Percentiles rank a stretch among this genome's conserved stretches.
These are phyloP conservation scores for Rostratula benghalensis DNA, from an alignment of 2,113 vertebrate genomes.

Conservation along the genomic window DNA sequence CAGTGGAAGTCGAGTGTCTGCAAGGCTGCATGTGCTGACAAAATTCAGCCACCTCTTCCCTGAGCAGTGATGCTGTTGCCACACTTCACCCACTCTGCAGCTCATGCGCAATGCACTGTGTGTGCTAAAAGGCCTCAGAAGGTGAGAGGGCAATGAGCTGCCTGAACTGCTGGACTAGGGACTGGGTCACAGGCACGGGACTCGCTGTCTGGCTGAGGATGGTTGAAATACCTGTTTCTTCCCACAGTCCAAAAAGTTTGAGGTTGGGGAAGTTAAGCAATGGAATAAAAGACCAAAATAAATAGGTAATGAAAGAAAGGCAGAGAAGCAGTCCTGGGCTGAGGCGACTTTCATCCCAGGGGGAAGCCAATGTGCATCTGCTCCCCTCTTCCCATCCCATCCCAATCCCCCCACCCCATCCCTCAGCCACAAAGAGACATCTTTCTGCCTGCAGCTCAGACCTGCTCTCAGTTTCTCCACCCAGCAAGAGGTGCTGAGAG, in stretches of 20 bases:
- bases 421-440: neutral
- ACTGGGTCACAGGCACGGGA: neutral
- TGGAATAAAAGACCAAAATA: neutral
- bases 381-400: neutral
- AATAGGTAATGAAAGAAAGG: neutral
- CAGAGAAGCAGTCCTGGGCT: neutral
- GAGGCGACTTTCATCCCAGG: neutral
- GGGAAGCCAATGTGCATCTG: neutral
- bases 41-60: neutral
- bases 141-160: neutral
- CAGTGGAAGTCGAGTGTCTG: neutral
- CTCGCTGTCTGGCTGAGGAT: neutral
- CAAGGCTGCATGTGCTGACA: neutral
- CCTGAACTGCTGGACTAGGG: neutral
- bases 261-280: neutral
- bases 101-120: neutral
- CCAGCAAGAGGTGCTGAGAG: neutral
- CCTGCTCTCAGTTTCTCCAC: neutral
- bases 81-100: neutral
- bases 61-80: neutral
- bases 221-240: neutral
- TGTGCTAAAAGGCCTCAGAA: neutral
- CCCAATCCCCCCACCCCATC: neutral
- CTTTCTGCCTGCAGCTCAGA: conserved; percentile 17
- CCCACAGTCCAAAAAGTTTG: neutral